Evolutionary conservation across 1,140 invertebrate species (phyloP).

Genomic region (Frieseomelitta varia): DNA sequence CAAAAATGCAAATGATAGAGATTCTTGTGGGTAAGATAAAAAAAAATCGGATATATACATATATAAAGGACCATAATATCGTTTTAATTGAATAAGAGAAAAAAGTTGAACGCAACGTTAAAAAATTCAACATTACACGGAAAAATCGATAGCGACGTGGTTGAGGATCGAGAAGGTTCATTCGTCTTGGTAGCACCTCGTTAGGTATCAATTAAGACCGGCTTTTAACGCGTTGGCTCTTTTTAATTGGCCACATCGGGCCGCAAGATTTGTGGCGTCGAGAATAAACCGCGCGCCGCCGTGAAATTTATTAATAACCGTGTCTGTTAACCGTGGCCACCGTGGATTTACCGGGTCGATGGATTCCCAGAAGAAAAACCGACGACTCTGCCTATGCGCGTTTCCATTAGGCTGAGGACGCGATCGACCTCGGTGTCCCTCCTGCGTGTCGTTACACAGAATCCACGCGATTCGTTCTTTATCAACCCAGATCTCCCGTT

Average conservation of each 20-base stretch:
- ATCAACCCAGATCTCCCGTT: not conserved
- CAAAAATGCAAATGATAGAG: too few species aligned
- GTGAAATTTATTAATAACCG: constrained; percentile 28
- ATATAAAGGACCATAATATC: not conserved
- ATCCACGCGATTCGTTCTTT: constrained; percentile 3
- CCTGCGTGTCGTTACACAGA: not conserved
- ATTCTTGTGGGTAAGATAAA: too few species aligned
- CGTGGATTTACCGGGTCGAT: not conserved
- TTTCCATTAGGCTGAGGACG: not conserved
- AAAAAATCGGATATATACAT: not conserved
- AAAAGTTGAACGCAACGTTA: not conserved
- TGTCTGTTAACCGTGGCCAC: not conserved
- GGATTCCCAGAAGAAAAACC: constrained; percentile 25
- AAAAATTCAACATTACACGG: too few species aligned
- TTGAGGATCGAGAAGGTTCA: not conserved
- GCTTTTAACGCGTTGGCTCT: constrained; percentile 21
- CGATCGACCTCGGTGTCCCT: not conserved
- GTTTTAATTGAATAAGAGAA: not conserved
- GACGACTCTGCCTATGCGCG: not conserved
- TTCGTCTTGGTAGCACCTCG: constrained; percentile 23
- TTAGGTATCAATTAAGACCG: constrained; percentile 21
- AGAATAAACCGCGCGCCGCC: constrained; percentile 4
- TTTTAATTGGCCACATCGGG: constrained; percentile 26
- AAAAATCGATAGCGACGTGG: not conserved
- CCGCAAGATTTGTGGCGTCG: constrained; percentile 22